phyloP scores from a whole-genome alignment of 2,888 invertebrate species.

The Nemurella pictetii region DNA sequence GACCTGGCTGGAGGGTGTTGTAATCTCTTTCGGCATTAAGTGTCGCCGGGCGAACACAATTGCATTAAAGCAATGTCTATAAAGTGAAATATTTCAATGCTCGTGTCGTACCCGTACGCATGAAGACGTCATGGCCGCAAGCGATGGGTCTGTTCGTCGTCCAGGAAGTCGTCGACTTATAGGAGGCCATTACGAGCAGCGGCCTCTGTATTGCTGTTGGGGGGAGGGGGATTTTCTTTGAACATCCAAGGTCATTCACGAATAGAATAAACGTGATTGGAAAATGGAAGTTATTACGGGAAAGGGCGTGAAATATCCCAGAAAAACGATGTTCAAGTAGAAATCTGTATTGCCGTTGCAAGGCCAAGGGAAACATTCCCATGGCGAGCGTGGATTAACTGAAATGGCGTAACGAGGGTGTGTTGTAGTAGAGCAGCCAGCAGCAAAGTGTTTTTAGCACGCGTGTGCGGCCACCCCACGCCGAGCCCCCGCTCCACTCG shows the following conservation, averaged over 20 bases:
- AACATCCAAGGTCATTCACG: neutral
- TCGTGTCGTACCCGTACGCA: neutral
- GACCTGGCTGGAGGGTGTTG: neutral
- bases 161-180: neutral
- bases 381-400: too few relatives aligned
- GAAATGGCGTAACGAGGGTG: too few relatives aligned
- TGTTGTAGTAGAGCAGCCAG: too few relatives aligned
- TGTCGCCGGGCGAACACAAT: neutral
- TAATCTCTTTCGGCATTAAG: neutral
- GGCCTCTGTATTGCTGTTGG: neutral
- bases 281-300: neutral
- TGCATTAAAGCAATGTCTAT: neutral
- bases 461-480: too few relatives aligned
- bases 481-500: too few relatives aligned
- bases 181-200: neutral
- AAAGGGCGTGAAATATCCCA: neutral
- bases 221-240: neutral
- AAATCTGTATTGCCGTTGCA: neutral
- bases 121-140: neutral
- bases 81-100: constrained; percentile 1
- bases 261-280: neutral
- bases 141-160: neutral
- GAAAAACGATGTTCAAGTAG: neutral
- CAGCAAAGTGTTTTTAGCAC: neutral
- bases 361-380: too few relatives aligned